Percentiles rank a stretch among this genome's conserved stretches.
Conservation (phyloP, 2,113 vertebrate species). For the Ceyx margarethae region DNA sequence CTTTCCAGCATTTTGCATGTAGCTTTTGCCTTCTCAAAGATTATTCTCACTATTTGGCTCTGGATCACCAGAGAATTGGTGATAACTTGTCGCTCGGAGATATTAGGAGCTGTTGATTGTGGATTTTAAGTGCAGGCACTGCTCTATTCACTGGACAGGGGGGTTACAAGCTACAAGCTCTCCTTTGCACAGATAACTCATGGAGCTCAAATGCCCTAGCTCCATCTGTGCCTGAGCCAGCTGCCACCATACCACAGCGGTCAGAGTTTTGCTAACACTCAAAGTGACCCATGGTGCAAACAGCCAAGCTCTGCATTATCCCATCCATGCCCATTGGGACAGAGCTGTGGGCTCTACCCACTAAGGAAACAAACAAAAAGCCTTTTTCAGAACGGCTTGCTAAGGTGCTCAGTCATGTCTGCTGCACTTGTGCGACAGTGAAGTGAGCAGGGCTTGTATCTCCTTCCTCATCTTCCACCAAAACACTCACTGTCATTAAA, state of each 20-base stretch:
- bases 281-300: accelerated
- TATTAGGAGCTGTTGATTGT: not conserved
- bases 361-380: not conserved
- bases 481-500: not conserved
- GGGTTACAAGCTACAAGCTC: accelerated
- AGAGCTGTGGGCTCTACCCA: not conserved
- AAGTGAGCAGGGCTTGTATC: not conserved
- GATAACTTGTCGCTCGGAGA: not conserved
- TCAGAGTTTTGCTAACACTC: not conserved
- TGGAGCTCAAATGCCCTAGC: accelerated
- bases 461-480: not conserved
- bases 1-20: not conserved
- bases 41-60: not conserved
- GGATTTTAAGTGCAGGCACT: not conserved
- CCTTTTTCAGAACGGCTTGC: not conserved
- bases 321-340: not conserved
- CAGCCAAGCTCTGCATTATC: not conserved
- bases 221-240: not conserved
- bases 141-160: accelerated
- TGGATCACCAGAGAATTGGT: not conserved
- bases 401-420: not conserved
- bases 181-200: accelerated
- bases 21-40: not conserved
- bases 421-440: not conserved
- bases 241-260: slow-evolving; percentile 8